phyloP scores from a whole-genome alignment of 2,888 invertebrate species.

The Dicranocentrus wangi region DNA sequence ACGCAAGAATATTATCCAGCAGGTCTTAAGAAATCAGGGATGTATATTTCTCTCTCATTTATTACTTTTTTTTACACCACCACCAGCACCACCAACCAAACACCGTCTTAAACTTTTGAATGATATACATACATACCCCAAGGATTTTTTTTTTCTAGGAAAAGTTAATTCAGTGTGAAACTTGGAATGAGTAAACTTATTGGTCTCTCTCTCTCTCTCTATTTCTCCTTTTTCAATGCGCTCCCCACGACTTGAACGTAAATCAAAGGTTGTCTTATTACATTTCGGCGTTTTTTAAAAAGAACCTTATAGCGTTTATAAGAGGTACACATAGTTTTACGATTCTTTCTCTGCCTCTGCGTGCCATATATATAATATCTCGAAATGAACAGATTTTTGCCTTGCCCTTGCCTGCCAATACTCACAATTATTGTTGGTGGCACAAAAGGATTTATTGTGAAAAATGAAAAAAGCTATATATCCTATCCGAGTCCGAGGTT shows the following conservation, averaged over 20 bases:
- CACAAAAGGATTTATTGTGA: no score
- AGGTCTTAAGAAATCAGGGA: slow-evolving; percentile 16
- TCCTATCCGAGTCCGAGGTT: not conserved
- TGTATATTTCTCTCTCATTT: slow-evolving; percentile 33
- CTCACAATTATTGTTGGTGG: no score
- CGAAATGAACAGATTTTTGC: no score
- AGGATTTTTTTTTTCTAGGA: slow-evolving; percentile 31
- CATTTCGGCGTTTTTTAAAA: slow-evolving; percentile 18
- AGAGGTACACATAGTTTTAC: slow-evolving; percentile 4
- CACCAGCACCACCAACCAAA: slow-evolving; percentile 10
- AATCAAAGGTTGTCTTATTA: slow-evolving; percentile 2
- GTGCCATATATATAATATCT: slow-evolving; percentile 11
- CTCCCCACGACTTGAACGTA: not conserved
- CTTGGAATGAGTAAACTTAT: not conserved
- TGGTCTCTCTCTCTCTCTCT: not conserved
- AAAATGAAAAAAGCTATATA: slow-evolving; percentile 20
- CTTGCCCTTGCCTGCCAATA: no score
- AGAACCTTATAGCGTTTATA: not conserved
- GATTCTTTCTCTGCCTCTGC: not conserved
- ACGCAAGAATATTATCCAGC: not conserved
- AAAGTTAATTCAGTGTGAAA: slow-evolving; percentile 42
- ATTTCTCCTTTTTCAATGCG: slow-evolving; percentile 3
- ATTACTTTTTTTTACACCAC: slow-evolving; percentile 25
- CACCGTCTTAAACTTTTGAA: not conserved
- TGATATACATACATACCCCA: no score